Evolutionary conservation across 35 echinoderm and acorn worm genomes (phyloP).

Genomic region (Eucidaris tribuloides): DNA sequence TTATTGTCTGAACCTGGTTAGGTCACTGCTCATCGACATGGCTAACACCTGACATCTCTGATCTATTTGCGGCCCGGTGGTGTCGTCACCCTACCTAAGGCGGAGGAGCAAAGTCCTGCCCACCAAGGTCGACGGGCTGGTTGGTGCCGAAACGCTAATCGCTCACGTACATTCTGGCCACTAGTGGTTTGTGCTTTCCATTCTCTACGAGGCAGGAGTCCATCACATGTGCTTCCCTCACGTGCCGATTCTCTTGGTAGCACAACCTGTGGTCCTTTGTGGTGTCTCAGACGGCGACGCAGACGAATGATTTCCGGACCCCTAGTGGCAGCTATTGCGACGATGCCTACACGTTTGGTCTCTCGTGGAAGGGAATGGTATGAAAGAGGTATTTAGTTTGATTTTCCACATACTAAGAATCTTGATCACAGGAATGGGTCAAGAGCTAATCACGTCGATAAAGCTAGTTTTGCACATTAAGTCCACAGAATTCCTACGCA

Average conservation of each 20-base stretch:
- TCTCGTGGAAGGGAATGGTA: slow-evolving; percentile 53
- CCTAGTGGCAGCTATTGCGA: not conserved
- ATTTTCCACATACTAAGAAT: not conserved
- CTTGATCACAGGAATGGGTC: not conserved
- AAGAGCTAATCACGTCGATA: not conserved
- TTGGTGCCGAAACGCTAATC: slow-evolving; percentile 45
- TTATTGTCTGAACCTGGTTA: too few relatives aligned
- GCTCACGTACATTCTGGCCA: slow-evolving; percentile 63
- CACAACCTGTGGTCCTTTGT: slow-evolving; percentile 62
- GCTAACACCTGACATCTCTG: not conserved
- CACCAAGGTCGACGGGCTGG: slow-evolving; percentile 18
- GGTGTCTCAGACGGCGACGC: slow-evolving; percentile 62
- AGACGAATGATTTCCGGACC: slow-evolving; percentile 30
- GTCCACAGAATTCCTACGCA: not conserved
- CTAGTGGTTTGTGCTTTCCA: slow-evolving; percentile 52
- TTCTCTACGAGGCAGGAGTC: slow-evolving; percentile 54
- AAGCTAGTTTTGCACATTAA: not conserved
- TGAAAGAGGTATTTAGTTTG: not conserved
- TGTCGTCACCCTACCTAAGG: not conserved
- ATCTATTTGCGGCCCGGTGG: slow-evolving; percentile 36
- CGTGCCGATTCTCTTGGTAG: slow-evolving; percentile 17
- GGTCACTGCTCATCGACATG: slow-evolving; percentile 47
- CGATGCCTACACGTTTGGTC: slow-evolving; percentile 53
- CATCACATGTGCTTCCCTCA: slow-evolving; percentile 44
- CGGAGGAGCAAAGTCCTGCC: slow-evolving; percentile 15